phyloP scores from a whole-genome alignment of 2,797 vertebrate species.

The Siniperca scherzeri region DNA sequence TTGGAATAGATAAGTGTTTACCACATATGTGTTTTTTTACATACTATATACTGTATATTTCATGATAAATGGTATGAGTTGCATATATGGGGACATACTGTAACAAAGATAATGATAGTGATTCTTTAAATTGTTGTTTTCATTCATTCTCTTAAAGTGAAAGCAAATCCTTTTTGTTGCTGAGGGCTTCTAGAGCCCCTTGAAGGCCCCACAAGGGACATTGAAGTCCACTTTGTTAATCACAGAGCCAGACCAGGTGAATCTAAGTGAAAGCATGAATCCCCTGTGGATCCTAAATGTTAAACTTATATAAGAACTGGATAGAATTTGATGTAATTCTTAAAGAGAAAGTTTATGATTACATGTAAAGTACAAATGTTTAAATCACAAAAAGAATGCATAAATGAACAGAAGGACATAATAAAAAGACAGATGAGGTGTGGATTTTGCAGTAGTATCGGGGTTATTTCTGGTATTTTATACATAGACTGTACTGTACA shows the following conservation, averaged over 20 bases:
- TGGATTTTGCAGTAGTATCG: not conserved
- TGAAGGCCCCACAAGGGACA: not conserved
- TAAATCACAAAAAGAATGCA: not conserved
- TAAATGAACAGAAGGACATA: not conserved
- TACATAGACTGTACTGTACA: not conserved
- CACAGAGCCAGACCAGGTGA: constrained; percentile 1
- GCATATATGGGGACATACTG: too few species aligned
- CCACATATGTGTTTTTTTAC: not conserved
- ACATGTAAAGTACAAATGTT: not conserved
- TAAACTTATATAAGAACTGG: not conserved
- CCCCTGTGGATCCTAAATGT: not conserved
- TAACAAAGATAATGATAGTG: not conserved
- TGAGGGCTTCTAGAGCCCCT: not conserved
- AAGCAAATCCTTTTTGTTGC: not conserved
- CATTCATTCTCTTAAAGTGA: not conserved
- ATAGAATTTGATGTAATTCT: not conserved
- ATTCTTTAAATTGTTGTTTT: not conserved
- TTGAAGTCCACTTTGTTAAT: constrained; percentile 19
- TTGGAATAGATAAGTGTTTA: constrained; percentile 15
- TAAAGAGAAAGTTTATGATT: not conserved
- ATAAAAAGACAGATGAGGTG: not conserved
- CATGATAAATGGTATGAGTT: not conserved
- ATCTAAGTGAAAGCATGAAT: not conserved
- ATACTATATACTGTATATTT: not conserved
- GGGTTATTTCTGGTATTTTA: not conserved